Percentiles rank a stretch among this genome's conserved stretches.
Evolutionary conservation across 2,888 invertebrate species (phyloP).

Genomic region (Lepidonotus clava): DNA sequence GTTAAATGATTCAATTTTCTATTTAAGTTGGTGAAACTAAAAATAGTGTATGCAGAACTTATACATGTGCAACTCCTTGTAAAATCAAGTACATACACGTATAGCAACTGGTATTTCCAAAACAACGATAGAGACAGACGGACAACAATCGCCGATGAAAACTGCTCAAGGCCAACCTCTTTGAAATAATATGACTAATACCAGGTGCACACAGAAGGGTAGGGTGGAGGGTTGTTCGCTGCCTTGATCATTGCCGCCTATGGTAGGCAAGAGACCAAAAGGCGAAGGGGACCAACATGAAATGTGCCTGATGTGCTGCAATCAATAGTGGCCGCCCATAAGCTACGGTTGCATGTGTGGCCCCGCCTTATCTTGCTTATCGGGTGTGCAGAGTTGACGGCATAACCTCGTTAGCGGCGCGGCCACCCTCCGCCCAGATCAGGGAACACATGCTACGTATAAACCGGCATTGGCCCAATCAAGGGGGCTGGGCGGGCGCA

Average conservation of each 20-base stretch:
- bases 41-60: too few relatives aligned
- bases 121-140: too few relatives aligned
- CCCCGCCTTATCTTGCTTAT: neutral
- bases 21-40: too few relatives aligned
- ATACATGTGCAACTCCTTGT: too few relatives aligned
- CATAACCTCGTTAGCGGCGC: constrained; percentile 31
- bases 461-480: constrained; percentile 28
- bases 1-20: too few relatives aligned
- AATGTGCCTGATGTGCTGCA: neutral
- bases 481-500: neutral
- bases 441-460: constrained; percentile 12
- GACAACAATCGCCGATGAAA: too few relatives aligned
- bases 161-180: too few relatives aligned
- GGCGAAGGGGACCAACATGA: constrained; percentile 26
- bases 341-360: neutral
- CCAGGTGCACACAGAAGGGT: neutral
- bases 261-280: neutral
- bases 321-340: neutral
- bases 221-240: neutral
- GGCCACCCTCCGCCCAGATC: neutral
- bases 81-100: too few relatives aligned
- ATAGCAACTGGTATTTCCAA: too few relatives aligned
- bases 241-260: neutral
- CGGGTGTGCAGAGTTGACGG: neutral
- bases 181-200: constrained; percentile 34